These are phyloP conservation scores for Tipula vernalis DNA, from an alignment of 2,888 invertebrate species.

Conservation along the genomic window DNA sequence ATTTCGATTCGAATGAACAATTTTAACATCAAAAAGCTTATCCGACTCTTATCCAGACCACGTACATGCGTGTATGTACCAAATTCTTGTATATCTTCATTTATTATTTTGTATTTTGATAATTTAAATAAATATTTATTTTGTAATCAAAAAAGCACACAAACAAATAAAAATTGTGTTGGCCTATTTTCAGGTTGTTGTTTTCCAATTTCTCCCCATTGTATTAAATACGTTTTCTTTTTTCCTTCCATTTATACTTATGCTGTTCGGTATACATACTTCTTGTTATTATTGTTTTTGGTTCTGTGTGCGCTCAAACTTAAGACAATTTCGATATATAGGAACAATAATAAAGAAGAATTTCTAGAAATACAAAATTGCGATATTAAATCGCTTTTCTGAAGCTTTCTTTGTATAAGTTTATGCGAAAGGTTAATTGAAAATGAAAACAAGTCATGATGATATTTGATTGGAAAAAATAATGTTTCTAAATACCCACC, in stretches of 20 bases:
- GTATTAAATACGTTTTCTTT: not conserved
- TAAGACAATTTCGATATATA: not conserved
- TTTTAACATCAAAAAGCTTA: not conserved
- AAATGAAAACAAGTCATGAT: not conserved
- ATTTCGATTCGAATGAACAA: not conserved
- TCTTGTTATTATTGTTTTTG: not conserved
- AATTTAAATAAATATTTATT: not conserved
- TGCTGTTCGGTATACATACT: not conserved
- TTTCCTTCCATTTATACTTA: not conserved
- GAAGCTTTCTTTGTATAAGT: not conserved
- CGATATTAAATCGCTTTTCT: not conserved
- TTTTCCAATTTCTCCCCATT: not conserved
- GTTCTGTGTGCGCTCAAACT: not conserved
- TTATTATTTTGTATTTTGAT: not conserved
- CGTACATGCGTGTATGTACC: not conserved
- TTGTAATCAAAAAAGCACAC: not conserved
- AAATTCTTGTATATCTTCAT: not conserved
- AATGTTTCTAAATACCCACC: not conserved
- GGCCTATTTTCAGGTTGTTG: not conserved
- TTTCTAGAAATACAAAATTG: too few species aligned
- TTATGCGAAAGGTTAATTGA: not conserved
- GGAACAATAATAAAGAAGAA: too few species aligned
- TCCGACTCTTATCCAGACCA: not conserved
- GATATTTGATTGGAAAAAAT: not conserved
- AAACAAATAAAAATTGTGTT: not conserved